Base-by-base conservation (phyloP, 2,888 invertebrate species). In the Ophion ellenae region DNA sequence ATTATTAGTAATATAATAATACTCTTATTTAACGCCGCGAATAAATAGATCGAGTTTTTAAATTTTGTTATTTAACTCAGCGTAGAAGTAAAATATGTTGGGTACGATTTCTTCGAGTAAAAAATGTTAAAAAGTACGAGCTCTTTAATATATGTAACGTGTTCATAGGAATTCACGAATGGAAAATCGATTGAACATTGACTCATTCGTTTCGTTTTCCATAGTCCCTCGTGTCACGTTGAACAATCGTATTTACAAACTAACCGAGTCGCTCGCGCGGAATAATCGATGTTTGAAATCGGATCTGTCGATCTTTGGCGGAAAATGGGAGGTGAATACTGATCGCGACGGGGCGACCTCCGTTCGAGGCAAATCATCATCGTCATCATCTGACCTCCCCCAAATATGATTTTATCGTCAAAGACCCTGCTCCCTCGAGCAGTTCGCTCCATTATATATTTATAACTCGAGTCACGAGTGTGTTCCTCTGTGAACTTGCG, bases 251-350 rank as follows among this genome's bases (percentile, higher is more conserved):
- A 53, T 53, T 17, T 40, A 40, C 40, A 40, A 40, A 40, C 9
- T 9, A 40, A 40, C 9, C 40, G 40, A 40, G 40, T 40, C 5
- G 40, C 40, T 40, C 40, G 40, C 40, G 40, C 40, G 40, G 40
- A 40, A 17, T 53, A 53, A 17, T 14, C 5, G 17, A 53, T 53
- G 53, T 53, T 53, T 53, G 53, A 53, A 53, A 53, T 5, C 17
- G 53, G 5, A 53, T 53, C 14, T 20, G 45, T 53, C 32, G 17
- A 74, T 74, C 61, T 83, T 57, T 53, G 17, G n/a, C 75, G 7
- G 28, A 40, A 70, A 57, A 79, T 79, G 69, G 63, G 24, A 69
- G 63, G 28, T 53, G 83, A 79, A 83, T 83, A 79, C 75, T 53
- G 69, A 83, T 83, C 74, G 20, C 20, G 32, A 32, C 53, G 53